A percentile compares a stretch with the other conserved stretches of the same genome.
Evolutionary conservation across 1,140 invertebrate genomes (phyloP).

Genomic region (Pseudachorutes palmiensis): DNA sequence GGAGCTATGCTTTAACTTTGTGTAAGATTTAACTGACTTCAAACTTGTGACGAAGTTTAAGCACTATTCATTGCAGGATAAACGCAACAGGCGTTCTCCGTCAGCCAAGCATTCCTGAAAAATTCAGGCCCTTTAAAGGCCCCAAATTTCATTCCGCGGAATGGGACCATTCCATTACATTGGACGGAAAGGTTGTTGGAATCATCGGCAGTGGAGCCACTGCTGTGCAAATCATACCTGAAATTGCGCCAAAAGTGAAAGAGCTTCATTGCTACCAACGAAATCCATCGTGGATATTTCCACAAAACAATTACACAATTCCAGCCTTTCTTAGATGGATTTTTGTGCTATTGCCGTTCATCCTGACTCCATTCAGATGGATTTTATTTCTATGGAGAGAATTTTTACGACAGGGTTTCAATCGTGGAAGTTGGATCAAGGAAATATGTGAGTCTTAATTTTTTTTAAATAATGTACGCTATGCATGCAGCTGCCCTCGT

Average conservation of each 20-base stretch:
- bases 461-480: no score
- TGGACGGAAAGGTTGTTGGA: constrained; percentile 24
- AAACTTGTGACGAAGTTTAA: not conserved
- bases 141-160: constrained; percentile 20
- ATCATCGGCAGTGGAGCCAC: constrained; percentile 27
- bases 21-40: constrained; percentile 13
- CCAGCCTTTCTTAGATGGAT: not conserved
- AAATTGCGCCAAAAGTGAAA: constrained; percentile 20
- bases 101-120: constrained; percentile 19
- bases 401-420: no score
- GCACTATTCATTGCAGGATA: constrained; percentile 20
- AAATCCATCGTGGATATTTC: constrained; percentile 18
- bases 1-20: constrained; percentile 7
- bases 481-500: no score
- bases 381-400: no score
- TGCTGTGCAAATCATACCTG: constrained; percentile 28
- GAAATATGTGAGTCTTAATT: no score
- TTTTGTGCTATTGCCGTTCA: no score
- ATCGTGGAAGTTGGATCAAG: no score
- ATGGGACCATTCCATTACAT: constrained; percentile 22
- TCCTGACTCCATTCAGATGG: no score
- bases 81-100: constrained; percentile 19
- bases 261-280: constrained; percentile 24
- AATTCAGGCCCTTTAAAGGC: constrained; percentile 22
- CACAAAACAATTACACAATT: not conserved